phyloP scores from a whole-genome alignment of 2,888 invertebrate genomes.

The Pandemis corylana region DNA sequence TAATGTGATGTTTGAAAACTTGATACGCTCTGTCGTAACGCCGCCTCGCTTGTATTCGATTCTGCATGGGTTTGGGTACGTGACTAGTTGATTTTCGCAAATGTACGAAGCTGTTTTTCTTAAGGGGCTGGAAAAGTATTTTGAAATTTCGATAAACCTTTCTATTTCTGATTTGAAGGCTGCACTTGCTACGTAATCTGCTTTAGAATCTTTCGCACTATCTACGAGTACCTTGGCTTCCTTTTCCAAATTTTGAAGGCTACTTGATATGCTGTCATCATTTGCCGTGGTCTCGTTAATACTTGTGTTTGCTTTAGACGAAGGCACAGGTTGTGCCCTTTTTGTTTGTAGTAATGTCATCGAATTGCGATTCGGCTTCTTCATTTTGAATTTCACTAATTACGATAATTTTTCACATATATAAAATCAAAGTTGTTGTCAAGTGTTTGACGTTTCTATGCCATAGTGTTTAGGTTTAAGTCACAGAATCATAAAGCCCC shows the following conservation, averaged over 20 bases:
- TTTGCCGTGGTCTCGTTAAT: background rate
- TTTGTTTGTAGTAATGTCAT: background rate
- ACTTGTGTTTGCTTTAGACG: background rate
- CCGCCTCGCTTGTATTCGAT: constrained; percentile 70
- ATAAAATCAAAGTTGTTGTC: background rate
- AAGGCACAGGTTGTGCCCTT: constrained; percentile 8
- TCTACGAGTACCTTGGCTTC: constrained; percentile 54
- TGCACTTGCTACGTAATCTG: constrained; percentile 51
- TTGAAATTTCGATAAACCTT: constrained; percentile 75
- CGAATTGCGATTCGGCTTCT: constrained; percentile 7
- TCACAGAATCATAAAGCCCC: background rate
- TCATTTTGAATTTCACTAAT: constrained; percentile 12
- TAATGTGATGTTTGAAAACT: constrained; percentile 70
- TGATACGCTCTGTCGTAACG: constrained; percentile 66
- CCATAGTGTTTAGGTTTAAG: background rate
- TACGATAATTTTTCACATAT: constrained; percentile 14
- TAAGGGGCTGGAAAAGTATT: constrained; percentile 74
- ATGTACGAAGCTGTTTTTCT: constrained; percentile 74
- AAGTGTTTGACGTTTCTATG: constrained; percentile 18
- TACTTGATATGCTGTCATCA: background rate
- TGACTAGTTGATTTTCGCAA: constrained; percentile 68
- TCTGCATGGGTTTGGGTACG: constrained; percentile 67
- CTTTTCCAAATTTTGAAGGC: constrained; percentile 51
- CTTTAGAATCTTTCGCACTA: constrained; percentile 50
- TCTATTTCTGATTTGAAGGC: constrained; percentile 66